phyloP scores from a whole-genome alignment of 2,797 vertebrate genomes.

The Ctenopoma kingsleyae region DNA sequence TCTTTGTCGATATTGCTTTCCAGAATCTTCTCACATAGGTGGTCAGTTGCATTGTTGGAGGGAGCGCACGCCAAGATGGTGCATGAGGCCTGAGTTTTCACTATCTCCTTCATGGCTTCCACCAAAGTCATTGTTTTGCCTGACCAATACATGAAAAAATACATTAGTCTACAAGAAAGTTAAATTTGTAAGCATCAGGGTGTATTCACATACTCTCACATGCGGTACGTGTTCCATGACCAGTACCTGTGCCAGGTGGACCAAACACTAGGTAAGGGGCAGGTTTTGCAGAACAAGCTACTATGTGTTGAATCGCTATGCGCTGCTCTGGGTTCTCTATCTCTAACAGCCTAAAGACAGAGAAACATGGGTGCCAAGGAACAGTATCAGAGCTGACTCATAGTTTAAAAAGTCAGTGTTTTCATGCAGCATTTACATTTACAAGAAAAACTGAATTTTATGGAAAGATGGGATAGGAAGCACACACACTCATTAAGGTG shows the following conservation, averaged over 20 bases:
- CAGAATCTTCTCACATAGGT: constrained; percentile 89
- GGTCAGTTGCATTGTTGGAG: constrained; percentile 92
- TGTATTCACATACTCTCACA: background rate
- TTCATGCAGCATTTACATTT: background rate
- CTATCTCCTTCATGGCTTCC: constrained; percentile 96
- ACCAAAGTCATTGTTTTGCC: constrained; percentile 96
- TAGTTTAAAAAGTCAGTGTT: background rate
- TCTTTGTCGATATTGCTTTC: constrained; percentile 57
- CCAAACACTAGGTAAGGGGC: constrained; percentile 96
- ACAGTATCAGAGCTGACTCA: background rate
- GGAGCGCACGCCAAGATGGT: constrained; percentile 93
- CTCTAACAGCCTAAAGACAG: constrained; percentile 75
- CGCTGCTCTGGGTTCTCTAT: constrained; percentile 90
- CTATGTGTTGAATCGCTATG: constrained; percentile 90
- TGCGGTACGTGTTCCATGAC: constrained; percentile 85
- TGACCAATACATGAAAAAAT: constrained; percentile 33
- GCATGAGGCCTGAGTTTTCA: constrained; percentile 74
- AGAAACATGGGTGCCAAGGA: background rate
- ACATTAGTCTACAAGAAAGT: background rate
- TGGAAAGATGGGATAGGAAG: background rate
- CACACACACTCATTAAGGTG: background rate
- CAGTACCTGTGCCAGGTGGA: constrained; percentile 92
- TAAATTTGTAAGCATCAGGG: background rate
- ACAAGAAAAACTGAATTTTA: background rate
- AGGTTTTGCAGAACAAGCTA: constrained; percentile 89